These are phyloP conservation scores for Ceryle rudis DNA, from an alignment of 2,797 vertebrate species.

Conservation along the genomic window DNA sequence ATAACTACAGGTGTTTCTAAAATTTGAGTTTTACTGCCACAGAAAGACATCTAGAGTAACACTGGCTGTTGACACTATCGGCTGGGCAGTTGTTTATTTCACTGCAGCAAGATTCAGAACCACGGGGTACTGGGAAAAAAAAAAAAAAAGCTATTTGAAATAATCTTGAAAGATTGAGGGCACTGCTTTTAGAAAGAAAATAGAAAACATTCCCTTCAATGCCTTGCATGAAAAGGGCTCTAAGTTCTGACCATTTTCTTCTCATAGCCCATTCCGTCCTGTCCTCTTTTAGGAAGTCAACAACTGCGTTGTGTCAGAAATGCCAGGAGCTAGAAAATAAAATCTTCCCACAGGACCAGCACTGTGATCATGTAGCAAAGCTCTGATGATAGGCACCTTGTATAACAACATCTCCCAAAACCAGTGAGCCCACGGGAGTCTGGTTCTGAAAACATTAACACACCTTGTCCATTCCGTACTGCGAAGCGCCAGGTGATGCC, in stretches of 20 bases:
- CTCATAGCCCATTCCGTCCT: neutral
- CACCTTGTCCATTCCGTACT: neutral
- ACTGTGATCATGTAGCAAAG: neutral
- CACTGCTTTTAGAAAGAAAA: constrained; percentile 14
- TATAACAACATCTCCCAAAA: neutral
- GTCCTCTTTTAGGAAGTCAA: neutral
- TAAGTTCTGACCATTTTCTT: neutral
- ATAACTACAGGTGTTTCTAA: neutral
- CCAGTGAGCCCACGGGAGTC: accelerated
- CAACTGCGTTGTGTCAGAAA: neutral
- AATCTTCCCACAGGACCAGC: neutral
- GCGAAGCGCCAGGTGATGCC: neutral
- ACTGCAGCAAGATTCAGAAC: constrained; percentile 7
- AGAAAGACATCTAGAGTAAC: neutral
- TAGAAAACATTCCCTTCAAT: neutral
- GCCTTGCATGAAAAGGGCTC: neutral
- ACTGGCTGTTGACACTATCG: neutral
- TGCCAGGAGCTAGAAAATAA: neutral
- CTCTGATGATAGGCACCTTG: neutral
- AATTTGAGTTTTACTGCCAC: neutral
- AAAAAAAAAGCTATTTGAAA: constrained; percentile 6
- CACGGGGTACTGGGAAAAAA: neutral
- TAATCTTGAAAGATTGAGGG: constrained; percentile 33
- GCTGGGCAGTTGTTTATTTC: neutral
- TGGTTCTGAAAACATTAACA: neutral